phyloP scores from a whole-genome alignment of 2,888 invertebrate genomes.

The Venustoraphidia nigricollis region DNA sequence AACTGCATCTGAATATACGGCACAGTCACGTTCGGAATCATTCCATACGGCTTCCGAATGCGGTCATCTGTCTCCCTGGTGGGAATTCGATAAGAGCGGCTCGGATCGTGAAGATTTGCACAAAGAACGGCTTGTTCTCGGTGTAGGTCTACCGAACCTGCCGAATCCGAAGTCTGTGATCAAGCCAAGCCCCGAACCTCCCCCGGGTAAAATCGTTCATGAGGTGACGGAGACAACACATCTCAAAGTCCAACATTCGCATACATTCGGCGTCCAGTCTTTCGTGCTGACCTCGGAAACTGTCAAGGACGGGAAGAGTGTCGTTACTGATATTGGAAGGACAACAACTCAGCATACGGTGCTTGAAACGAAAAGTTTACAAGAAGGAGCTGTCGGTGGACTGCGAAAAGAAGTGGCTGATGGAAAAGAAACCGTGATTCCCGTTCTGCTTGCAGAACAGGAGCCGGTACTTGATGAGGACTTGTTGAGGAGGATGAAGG shows the following conservation, averaged over 20 bases:
- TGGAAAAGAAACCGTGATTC: constrained; percentile 6
- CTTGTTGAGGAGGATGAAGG: constrained; percentile 26
- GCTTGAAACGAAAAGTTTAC: constrained; percentile 8
- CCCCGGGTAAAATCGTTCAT: constrained; percentile 31
- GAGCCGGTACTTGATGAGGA: constrained; percentile 16
- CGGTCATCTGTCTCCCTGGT: constrained; percentile 39
- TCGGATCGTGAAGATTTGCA: constrained; percentile 19
- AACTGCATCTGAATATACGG: constrained; percentile 52
- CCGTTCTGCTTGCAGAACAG: constrained; percentile 12
- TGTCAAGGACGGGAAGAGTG: constrained; percentile 21
- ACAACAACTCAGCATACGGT: background rate
- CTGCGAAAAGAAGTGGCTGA: background rate
- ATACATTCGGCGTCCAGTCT: constrained; percentile 33
- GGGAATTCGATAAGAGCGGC: constrained; percentile 34
- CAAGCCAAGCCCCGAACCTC: constrained; percentile 26
- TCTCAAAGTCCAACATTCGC: constrained; percentile 34
- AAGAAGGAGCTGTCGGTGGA: constrained; percentile 8
- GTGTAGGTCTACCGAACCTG: constrained; percentile 26
- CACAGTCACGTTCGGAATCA: constrained; percentile 49
- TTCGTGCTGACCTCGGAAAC: constrained; percentile 36
- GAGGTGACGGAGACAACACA: constrained; percentile 37
- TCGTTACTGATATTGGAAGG: background rate
- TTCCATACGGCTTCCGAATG: constrained; percentile 53
- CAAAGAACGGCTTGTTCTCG: constrained; percentile 29
- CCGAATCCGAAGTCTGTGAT: constrained; percentile 21